Percentiles rank a stretch among this genome's conserved stretches.
phyloP scores from a whole-genome alignment of 2,888 invertebrate genomes.

The Elysia crispata region DNA sequence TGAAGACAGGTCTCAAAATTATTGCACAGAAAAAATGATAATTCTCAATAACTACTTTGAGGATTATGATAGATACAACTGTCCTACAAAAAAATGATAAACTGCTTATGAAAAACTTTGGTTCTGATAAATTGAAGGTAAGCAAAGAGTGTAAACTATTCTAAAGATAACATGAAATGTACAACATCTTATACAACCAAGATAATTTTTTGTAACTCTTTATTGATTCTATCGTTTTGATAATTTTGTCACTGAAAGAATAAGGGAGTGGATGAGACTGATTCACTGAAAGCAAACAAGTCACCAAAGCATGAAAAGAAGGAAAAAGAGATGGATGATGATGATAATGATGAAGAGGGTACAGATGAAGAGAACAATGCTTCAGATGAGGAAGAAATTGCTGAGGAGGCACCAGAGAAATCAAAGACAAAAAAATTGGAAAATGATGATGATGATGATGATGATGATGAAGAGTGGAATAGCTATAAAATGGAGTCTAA shows the following conservation, averaged over 20 bases:
- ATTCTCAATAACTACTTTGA: too few relatives aligned
- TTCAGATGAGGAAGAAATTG: conserved; percentile 42
- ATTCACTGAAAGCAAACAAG: conserved; percentile 32
- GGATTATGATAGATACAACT: too few relatives aligned
- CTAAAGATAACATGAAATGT: neutral
- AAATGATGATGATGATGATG: conserved; percentile 56
- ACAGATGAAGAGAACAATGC: conserved; percentile 49
- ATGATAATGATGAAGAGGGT: conserved; percentile 42
- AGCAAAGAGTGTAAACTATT: neutral
- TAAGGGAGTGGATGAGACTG: conserved; percentile 36
- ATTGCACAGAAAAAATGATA: too few relatives aligned
- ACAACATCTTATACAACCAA: too few relatives aligned
- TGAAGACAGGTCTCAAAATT: too few relatives aligned
- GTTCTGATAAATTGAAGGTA: neutral
- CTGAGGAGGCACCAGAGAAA: conserved; percentile 43
- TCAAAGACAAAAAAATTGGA: conserved; percentile 39
- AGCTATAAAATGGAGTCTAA: conserved; percentile 90
- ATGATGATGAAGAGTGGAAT: conserved; percentile 94
- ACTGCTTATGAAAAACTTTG: too few relatives aligned
- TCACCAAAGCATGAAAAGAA: conserved; percentile 41
- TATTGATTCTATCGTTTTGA: neutral
- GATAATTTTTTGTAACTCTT: neutral
- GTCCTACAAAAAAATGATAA: too few relatives aligned
- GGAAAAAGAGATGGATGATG: conserved; percentile 41
- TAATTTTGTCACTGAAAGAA: neutral